Base-by-base conservation (phyloP, 2,113 vertebrate genomes). In the Bos indicus region DNA sequence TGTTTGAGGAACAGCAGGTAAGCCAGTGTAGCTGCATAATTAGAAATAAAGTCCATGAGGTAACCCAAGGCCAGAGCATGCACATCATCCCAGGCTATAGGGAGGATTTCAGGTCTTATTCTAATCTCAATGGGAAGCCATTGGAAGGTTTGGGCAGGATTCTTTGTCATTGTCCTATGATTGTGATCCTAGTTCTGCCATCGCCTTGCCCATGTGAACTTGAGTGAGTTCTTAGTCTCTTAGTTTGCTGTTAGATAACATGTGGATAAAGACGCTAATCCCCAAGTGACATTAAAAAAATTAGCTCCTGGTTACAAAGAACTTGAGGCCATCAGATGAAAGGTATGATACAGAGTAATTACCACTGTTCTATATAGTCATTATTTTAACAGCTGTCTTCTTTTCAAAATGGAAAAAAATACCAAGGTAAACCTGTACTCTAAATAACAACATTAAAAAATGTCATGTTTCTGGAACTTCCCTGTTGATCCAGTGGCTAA, bases 341-440 rank as follows among this genome's bases (percentile, higher is more conserved):
- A 95, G 11, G 30, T 94, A 71, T 52, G 48, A 23, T 78, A 36
- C 1, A 67, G 15, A 89, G 5, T 94, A 84, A 82, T 96, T 54
- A 60, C 30, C 67, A 30, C 71, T 90, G 16, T 89, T 86, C 16
- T 64, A 16, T 74, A 54, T 82, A 57, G 30, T 96, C 46, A 57
- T 96, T 91, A 86, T 90, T 90, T 95, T 77, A 87, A 78, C n/a
- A 97, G 26, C n/a, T 92, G 14, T 71, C 28, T 92, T 95, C 43
- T 94, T 90, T 94, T 82, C 81, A 23, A 94, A 93, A 83, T 86
- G 25, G 77, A 85, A 78, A 90, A 59, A 77, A 54, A 57, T 23
- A 71, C 51, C 30, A 33, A 67, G 33, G 25, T 56, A 91, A 54
- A 95, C 30, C 43, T 40, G 10, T 78, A 30, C 64, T 28, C 16